Evolutionary conservation across 2,797 vertebrate species (phyloP).

Genomic region (Orientallactaga sibirica): DNA sequence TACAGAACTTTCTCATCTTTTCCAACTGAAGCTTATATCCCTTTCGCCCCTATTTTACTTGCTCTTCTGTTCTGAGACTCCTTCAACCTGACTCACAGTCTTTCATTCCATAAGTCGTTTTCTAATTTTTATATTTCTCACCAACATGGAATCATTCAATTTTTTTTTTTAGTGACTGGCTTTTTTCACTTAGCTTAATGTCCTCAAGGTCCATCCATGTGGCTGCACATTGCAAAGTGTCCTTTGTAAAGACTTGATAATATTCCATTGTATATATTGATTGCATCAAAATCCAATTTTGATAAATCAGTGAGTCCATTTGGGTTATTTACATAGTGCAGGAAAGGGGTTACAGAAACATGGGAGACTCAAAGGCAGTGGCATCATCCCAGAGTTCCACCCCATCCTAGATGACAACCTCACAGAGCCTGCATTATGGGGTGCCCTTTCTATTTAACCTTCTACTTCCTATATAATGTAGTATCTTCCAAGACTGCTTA

Average conservation of each 20-base stretch:
- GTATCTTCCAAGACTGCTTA: too few species aligned
- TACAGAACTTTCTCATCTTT: not conserved
- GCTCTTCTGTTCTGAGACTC: not conserved
- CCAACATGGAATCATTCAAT: not conserved
- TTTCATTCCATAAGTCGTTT: not conserved
- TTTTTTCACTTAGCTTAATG: not conserved
- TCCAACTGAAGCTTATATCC: not conserved
- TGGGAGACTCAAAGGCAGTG: too few species aligned
- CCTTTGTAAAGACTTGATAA: not conserved
- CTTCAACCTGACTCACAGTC: not conserved
- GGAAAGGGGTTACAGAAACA: too few species aligned
- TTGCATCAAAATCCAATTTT: too few species aligned
- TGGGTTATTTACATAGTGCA: too few species aligned
- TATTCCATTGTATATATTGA: not conserved
- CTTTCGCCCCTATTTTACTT: not conserved
- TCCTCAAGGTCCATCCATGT: not conserved
- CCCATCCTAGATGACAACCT: too few species aligned
- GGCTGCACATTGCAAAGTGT: not conserved
- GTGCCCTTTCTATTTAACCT: too few species aligned
- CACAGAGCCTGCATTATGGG: too few species aligned
- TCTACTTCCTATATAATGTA: too few species aligned
- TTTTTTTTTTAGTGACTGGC: constrained; percentile 1
- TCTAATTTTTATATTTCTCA: not conserved
- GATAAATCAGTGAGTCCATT: too few species aligned
- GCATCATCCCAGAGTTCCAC: too few species aligned